Evolutionary conservation across 2,888 invertebrate species (phyloP), one percentile per base, ranked within the genome.

Genomic region (Venusia cambrica): DNA sequence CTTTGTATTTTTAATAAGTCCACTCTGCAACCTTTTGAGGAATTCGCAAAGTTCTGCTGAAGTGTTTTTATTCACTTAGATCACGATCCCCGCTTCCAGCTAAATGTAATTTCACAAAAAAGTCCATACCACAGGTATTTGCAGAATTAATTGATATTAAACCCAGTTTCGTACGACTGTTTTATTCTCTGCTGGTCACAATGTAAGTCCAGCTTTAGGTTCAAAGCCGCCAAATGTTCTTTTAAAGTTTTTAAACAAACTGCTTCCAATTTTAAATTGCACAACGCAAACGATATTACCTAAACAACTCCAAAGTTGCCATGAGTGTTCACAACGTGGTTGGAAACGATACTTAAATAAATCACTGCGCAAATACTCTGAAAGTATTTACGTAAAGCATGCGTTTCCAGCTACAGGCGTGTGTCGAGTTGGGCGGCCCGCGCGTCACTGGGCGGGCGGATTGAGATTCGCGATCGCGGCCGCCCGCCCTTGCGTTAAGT

Each of bases 381-480:
- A 48, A 46, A 50, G 57, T 54, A 53, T 67, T 67, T 61, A 55
- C 73, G 73, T 58, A 38, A 50, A 24, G 38, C 38, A 37, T 38
- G 38, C 41, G 27, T 53, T 40, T 32, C 38, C 41, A 46, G 49
- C 39, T 53, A 36, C 44, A 52, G 43, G 51, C 78, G 75, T 60
- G 63, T 67, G 67, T 62, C 60, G 48, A 54, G 56, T 48, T 51
- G 74, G 77, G 76, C 78, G 76, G 76, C 62, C 61, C 49, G 62
- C 71, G 67, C 73, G 72, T 64, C 70, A 85, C 85, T 85, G 77
- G 81, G 79, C 78, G 81, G 78, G 71, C 75, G 76, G 72, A 32
- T 36, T 36, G 45, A 45, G 39, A 31, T 19, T 38, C 50, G 48
- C 56, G 50, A 47, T 38, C 50, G 48, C 56, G 50, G 45, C 55